phyloP scores from a whole-genome alignment of 30 jellyfish, hydroid and myxozoan species.

The Nemopilema nomurai region DNA sequence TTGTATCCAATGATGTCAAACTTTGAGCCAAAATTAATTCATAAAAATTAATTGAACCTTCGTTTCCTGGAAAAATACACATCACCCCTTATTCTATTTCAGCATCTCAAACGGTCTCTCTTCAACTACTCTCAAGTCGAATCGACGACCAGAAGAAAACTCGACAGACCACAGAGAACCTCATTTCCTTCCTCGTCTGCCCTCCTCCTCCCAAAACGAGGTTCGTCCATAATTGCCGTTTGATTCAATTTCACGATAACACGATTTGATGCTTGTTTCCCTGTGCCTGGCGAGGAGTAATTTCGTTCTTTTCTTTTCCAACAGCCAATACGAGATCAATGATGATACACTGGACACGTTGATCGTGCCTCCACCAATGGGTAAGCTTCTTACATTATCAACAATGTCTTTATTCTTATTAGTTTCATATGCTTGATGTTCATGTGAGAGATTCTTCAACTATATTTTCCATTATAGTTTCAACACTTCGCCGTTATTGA shows the following conservation, averaged over 20 bases:
- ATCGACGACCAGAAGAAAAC: conserved; percentile 86
- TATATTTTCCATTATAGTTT: too few relatives aligned
- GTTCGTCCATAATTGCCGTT: conserved; percentile 33
- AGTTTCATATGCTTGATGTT: too few relatives aligned
- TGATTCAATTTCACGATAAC: too few relatives aligned
- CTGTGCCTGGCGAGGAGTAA: not conserved
- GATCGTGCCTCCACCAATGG: conserved; percentile 95
- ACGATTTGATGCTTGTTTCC: not conserved
- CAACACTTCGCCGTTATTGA: too few relatives aligned
- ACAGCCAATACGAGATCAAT: conserved; percentile 71
- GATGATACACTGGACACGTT: conserved; percentile 75
- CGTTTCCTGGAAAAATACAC: not conserved
- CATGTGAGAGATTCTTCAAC: too few relatives aligned
- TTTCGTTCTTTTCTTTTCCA: not conserved
- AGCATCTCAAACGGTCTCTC: conserved; percentile 72
- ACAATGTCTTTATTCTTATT: too few relatives aligned
- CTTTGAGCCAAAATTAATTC: too few relatives aligned
- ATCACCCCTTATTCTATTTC: not conserved
- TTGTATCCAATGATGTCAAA: too few relatives aligned
- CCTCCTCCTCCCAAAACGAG: conserved; percentile 97
- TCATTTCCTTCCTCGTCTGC: conserved; percentile 92
- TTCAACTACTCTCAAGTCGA: conserved; percentile 81
- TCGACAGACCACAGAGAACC: conserved; percentile 88
- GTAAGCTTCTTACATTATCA: conserved; percentile 43
- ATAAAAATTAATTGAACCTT: too few relatives aligned